Evolutionary conservation across 2,888 invertebrate genomes (phyloP).

Genomic region (Drosophila affinis): DNA sequence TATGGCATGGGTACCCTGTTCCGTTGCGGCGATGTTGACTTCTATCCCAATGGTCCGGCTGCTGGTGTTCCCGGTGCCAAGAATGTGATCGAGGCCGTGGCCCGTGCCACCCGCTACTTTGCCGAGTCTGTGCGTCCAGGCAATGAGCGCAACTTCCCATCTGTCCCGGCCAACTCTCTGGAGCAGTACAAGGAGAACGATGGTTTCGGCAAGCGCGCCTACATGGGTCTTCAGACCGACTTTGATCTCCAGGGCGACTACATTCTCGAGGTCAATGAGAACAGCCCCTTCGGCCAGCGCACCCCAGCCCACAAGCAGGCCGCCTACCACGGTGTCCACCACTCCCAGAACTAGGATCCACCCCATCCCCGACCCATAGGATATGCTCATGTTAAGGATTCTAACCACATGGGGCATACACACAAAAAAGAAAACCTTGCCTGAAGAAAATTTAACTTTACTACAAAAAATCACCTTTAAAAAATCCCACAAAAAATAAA

Average conservation of each 20-base stretch:
- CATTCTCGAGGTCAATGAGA: slow-evolving; percentile 80
- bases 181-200: slow-evolving; percentile 76
- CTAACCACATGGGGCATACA: background rate
- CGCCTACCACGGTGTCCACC: slow-evolving; percentile 67
- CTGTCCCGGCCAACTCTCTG: slow-evolving; percentile 78
- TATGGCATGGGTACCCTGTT: slow-evolving; percentile 73
- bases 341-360: slow-evolving; percentile 37
- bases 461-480: slow-evolving; percentile 3
- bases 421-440: background rate
- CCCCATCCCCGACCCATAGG: background rate
- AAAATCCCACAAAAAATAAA: slow-evolving; percentile 33
- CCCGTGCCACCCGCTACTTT: slow-evolving; percentile 80
- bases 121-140: slow-evolving; percentile 82
- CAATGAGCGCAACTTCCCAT: slow-evolving; percentile 82
- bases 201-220: slow-evolving; percentile 76
- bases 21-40: slow-evolving; percentile 81
- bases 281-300: slow-evolving; percentile 80
- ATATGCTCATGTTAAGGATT: background rate
- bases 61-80: slow-evolving; percentile 76
- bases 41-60: slow-evolving; percentile 81
- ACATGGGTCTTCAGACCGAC: slow-evolving; percentile 81
- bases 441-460: slow-evolving; percentile 6
- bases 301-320: slow-evolving; percentile 72
- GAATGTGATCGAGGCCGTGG: slow-evolving; percentile 79
- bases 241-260: slow-evolving; percentile 79